Base-by-base conservation (phyloP, 2,113 vertebrate species). In the Pandion haliaetus region DNA sequence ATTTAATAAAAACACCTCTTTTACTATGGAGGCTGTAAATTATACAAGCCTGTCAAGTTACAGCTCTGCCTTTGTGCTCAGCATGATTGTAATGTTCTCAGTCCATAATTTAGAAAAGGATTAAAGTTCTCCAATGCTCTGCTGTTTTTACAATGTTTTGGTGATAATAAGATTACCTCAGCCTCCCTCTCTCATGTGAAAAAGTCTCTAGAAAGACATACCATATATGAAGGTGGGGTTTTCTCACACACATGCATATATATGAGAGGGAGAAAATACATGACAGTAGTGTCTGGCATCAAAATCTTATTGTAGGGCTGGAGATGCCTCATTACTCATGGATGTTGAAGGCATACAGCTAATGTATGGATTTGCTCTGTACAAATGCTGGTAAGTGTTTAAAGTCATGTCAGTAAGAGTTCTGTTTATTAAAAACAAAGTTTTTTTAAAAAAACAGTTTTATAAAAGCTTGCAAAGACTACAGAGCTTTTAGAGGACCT, bases 51-150 rank as follows among this genome's bases (percentile, higher is more conserved):
- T 92, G 95, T 96, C 96, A 97, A 96, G 96, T 96, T 93, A 88
- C 95, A 95, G 97, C 95, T 98, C 90, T 98, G 98, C 98, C 98
- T 98, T 98, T 98, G 98, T 98, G 97, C 62, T 92, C 95, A 97
- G 97, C 96, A 98, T 20, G 98, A 98, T 98, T 98, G 98, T 97
- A 98, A 98, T 98, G 98, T 98, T 98, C 98, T 98, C 98, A 98
- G 98, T 98, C 98, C 97, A 98, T 99, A 98, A 97, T 89, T 95
- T 96, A 95, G 86, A 95, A 97, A 97, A 95, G 98, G 98, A 98
- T 98, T 98, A 97, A 94, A 96, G 86, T 95, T 93, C 86, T 95
- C 95, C 91, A 94, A 54, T 96, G 91, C 93, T 93, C 38, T 94
- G 76, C 91, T 73, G 76, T 95, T 94, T 97, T 95, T 95, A 86